A percentile compares a stretch with the other conserved stretches of the same genome.
phyloP scores from a whole-genome alignment of 2,113 vertebrate genomes.

The Tor tambroides region DNA sequence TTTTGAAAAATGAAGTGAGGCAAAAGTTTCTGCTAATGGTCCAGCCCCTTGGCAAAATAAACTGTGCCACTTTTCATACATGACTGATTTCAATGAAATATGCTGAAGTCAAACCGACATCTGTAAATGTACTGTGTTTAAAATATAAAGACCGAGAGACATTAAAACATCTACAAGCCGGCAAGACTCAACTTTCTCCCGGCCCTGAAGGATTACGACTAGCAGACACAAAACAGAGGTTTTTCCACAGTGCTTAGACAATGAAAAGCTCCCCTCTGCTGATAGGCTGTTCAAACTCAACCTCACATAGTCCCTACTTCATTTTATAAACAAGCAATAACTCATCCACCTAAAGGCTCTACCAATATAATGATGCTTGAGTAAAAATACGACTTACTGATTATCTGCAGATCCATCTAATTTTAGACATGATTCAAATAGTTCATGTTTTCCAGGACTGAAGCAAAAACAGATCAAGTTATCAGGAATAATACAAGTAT shows the following conservation, averaged over 20 bases:
- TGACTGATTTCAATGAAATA: constrained; percentile 28
- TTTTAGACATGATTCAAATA: constrained; percentile 3
- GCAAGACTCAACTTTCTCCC: constrained; percentile 5
- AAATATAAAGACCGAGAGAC: constrained; percentile 31
- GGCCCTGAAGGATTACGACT: constrained; percentile 30
- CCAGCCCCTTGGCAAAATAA: constrained; percentile 2
- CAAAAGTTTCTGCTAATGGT: background rate
- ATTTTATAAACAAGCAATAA: constrained; percentile 25
- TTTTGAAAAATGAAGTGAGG: background rate
- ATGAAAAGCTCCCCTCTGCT: background rate
- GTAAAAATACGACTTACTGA: background rate
- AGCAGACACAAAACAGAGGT: constrained; percentile 43
- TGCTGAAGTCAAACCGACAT: background rate
- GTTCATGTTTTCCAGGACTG: background rate
- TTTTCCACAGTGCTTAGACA: constrained; percentile 38
- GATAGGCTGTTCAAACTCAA: constrained; percentile 10
- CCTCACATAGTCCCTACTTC: background rate
- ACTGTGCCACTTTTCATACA: background rate
- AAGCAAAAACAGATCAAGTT: background rate
- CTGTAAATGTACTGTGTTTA: constrained; percentile 36
- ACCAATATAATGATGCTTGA: background rate
- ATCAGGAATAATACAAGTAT: background rate
- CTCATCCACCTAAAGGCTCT: background rate
- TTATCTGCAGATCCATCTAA: constrained; percentile 8
- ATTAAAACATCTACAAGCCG: constrained; percentile 33